Evolutionary conservation across 1,140 invertebrate genomes (phyloP).

Genomic region (Camponotus floridanus): DNA sequence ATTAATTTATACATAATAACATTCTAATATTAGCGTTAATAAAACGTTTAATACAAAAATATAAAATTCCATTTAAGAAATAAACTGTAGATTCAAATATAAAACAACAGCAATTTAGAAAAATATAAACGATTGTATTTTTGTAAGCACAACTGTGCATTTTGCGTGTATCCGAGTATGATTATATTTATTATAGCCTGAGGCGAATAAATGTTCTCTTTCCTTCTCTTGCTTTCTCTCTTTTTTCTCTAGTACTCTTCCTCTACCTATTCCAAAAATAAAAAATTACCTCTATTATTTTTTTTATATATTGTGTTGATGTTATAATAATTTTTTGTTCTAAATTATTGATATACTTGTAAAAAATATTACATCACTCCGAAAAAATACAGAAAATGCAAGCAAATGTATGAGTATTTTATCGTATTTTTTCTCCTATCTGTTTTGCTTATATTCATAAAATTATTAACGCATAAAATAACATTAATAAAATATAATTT

Average conservation of each 20-base stretch:
- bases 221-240: constrained; percentile 15
- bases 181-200: constrained; percentile 42
- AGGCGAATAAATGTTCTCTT: constrained; percentile 39
- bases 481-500: too few species aligned
- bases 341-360: neutral
- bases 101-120: constrained; percentile 23
- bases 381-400: too few species aligned
- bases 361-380: too few species aligned
- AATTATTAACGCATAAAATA: too few species aligned
- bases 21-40: neutral
- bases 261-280: constrained; percentile 17
- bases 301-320: neutral
- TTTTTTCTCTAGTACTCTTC: neutral
- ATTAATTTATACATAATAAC: neutral
- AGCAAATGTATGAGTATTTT: too few species aligned
- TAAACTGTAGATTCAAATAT: constrained; percentile 23
- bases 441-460: too few species aligned
- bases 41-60: constrained; percentile 20
- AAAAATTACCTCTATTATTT: constrained; percentile 28
- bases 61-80: constrained; percentile 15
- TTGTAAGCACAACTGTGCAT: constrained; percentile 40
- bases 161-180: constrained; percentile 9
- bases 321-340: neutral
- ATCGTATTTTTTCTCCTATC: too few species aligned
- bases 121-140: constrained; percentile 50